Conservation (phyloP, 2,888 invertebrate species). For the Pachliopta kotzebuea region DNA sequence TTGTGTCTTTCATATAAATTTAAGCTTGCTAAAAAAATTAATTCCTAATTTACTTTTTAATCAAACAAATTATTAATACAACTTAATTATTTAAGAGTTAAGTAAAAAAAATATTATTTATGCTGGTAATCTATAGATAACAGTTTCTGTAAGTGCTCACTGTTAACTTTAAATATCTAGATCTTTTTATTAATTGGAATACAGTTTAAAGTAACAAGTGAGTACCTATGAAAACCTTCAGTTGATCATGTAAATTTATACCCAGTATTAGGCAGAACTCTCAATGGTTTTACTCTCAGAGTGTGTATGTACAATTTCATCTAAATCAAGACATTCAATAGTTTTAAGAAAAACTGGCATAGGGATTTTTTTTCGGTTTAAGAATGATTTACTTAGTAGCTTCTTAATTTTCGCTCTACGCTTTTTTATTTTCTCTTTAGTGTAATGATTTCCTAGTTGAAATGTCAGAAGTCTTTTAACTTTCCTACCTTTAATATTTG, state of each 20-base stretch:
- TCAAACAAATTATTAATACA: too few species aligned
- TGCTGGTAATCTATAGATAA: too few species aligned
- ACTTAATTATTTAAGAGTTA: too few species aligned
- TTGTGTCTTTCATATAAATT: too few species aligned
- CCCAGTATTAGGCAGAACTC: conserved; percentile 20
- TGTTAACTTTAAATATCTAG: too few species aligned
- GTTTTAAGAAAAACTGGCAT: conserved; percentile 80
- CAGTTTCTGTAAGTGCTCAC: too few species aligned
- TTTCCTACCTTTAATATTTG: conserved; percentile 76
- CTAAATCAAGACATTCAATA: conserved; percentile 74
- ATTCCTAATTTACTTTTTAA: too few species aligned
- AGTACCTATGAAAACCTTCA: background rate
- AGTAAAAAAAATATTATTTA: too few species aligned
- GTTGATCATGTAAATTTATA: background rate
- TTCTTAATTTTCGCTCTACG: conserved; percentile 80
- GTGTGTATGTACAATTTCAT: conserved; percentile 60
- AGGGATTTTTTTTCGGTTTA: conserved; percentile 75
- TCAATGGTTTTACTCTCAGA: conserved; percentile 46
- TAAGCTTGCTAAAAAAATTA: too few species aligned
- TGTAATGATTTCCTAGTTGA: conserved; percentile 69
- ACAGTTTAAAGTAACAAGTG: too few species aligned
- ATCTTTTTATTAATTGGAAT: too few species aligned
- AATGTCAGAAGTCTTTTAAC: conserved; percentile 81
- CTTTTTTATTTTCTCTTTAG: conserved; percentile 80
- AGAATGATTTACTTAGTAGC: conserved; percentile 72